phyloP scores from a whole-genome alignment of 1,140 invertebrate genomes.

The Sweltsa coloradensis region DNA sequence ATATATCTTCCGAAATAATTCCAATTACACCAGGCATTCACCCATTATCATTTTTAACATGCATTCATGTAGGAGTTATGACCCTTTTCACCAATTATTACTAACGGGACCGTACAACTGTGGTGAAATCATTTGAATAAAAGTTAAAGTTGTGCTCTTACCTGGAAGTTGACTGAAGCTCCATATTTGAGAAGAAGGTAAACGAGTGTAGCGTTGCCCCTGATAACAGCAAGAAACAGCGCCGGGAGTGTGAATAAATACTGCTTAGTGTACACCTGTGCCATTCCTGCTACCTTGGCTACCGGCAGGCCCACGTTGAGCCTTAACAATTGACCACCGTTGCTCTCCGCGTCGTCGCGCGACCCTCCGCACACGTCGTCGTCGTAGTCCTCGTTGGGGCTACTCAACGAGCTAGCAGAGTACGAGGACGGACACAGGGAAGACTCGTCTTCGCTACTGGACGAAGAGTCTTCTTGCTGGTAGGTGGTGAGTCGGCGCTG shows the following conservation, averaged over 20 bases:
- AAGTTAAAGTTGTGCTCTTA: too few species aligned
- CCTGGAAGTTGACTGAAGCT: conserved; percentile 35
- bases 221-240: conserved; percentile 38
- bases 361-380: not conserved
- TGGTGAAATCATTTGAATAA: too few species aligned
- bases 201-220: conserved; percentile 34
- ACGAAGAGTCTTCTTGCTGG: conserved; percentile 12
- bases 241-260: conserved; percentile 39
- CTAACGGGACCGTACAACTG: too few species aligned
- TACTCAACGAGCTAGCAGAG: conserved; percentile 14
- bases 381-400: conserved; percentile 13
- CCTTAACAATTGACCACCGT: conserved; percentile 20
- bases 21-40: too few species aligned
- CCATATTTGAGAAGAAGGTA: conserved; percentile 41
- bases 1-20: too few species aligned
- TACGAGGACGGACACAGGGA: conserved; percentile 16
- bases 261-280: conserved; percentile 32
- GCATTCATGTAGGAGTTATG: too few species aligned
- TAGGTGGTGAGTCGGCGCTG: conserved; percentile 20
- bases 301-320: conserved; percentile 22
- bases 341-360: conserved; percentile 17
- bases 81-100: too few species aligned
- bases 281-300: conserved; percentile 26
- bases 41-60: too few species aligned
- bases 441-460: conserved; percentile 16